These are phyloP conservation scores for Heteromyza rotundicornis DNA, from an alignment of 2,888 invertebrate species.

Conservation along the genomic window DNA sequence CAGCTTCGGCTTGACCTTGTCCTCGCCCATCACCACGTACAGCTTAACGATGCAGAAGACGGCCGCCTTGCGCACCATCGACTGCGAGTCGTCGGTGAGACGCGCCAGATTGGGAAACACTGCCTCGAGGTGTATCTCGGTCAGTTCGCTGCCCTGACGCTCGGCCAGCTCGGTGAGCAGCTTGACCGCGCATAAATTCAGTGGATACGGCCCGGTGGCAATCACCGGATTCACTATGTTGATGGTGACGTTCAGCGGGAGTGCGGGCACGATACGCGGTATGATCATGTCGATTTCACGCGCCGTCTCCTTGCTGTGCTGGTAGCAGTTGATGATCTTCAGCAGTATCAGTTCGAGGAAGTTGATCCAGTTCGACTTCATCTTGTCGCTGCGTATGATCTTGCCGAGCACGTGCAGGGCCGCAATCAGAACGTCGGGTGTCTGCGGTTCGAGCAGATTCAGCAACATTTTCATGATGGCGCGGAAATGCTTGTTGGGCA, in stretches of 20 bases:
- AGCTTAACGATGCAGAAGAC: slow-evolving; percentile 97
- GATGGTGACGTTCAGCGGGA: slow-evolving; percentile 81
- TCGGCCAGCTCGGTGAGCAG: slow-evolving; percentile 86
- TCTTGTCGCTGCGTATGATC: slow-evolving; percentile 79
- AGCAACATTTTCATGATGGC: slow-evolving; percentile 78
- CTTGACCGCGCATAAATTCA: slow-evolving; percentile 91
- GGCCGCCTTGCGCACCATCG: slow-evolving; percentile 92
- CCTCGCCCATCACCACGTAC: slow-evolving; percentile 88
- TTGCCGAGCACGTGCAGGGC: slow-evolving; percentile 84
- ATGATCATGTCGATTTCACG: slow-evolving; percentile 86
- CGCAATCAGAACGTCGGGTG: slow-evolving; percentile 73
- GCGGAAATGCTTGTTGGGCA: slow-evolving; percentile 65
- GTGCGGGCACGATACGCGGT: slow-evolving; percentile 75
- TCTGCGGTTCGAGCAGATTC: slow-evolving; percentile 68
- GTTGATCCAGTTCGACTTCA: slow-evolving; percentile 80
- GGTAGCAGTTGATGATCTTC: slow-evolving; percentile 87
- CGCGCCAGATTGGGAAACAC: slow-evolving; percentile 89
- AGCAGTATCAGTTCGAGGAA: slow-evolving; percentile 91
- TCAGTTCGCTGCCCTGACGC: slow-evolving; percentile 73
- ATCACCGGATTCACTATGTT: slow-evolving; percentile 79
- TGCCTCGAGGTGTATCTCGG: slow-evolving; percentile 76
- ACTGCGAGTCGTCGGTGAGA: slow-evolving; percentile 91
- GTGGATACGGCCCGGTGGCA: slow-evolving; percentile 83
- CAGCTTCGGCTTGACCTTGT: slow-evolving; percentile 81
- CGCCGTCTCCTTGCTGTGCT: slow-evolving; percentile 75